Conservation (phyloP, 2,888 invertebrate species). For the Nesidiocoris tenuis region DNA sequence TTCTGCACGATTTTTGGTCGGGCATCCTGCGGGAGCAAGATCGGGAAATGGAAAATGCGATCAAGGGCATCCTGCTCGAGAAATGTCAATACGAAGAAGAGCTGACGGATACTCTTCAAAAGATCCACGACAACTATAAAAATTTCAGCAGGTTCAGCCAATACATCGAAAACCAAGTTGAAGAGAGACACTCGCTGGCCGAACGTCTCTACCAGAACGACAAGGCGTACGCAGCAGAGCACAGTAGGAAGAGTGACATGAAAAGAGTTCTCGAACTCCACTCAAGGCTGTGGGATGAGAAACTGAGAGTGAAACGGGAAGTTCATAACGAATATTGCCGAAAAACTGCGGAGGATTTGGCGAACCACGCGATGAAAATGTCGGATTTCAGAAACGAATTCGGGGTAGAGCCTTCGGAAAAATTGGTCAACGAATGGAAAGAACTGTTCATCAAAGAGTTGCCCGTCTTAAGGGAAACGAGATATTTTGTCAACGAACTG, state of each 20-base stretch:
- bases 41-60: constrained; percentile 5
- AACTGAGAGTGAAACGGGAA: constrained; percentile 14
- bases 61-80: constrained; percentile 12
- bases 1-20: constrained; percentile 22
- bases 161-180: constrained; percentile 15
- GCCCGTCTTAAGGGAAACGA: constrained; percentile 13
- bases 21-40: constrained; percentile 22
- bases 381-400: constrained; percentile 14
- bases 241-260: not conserved
- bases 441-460: constrained; percentile 32
- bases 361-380: constrained; percentile 10
- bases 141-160: constrained; percentile 18
- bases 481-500: constrained; percentile 6
- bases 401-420: constrained; percentile 15
- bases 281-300: constrained; percentile 25
- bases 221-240: not conserved
- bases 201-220: constrained; percentile 3
- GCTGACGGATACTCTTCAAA: not conserved
- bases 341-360: constrained; percentile 9
- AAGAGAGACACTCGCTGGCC: not conserved
- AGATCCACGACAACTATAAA: constrained; percentile 32
- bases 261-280: constrained; percentile 25
- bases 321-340: not conserved
- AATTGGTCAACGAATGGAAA: constrained; percentile 33
- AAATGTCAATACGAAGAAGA: constrained; percentile 14